Base-by-base conservation (phyloP, 2,888 invertebrate genomes). In the Zelleria hepariella region DNA sequence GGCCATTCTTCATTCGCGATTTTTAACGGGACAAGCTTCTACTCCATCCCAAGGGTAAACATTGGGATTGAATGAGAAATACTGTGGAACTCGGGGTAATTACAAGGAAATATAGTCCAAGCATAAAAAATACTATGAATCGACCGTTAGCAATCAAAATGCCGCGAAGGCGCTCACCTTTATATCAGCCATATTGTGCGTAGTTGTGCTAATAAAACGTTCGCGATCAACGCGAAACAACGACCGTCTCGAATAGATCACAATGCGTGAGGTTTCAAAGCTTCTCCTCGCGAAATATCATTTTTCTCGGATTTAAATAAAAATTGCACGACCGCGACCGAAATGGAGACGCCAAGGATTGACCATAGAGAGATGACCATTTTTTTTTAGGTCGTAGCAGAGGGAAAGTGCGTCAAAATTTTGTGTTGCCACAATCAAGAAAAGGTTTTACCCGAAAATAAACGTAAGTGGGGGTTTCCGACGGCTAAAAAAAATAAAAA, bases 181-280 rank as follows among this genome's bases (percentile, higher is more conserved):
- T 76, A 89, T 87, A 88, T 89, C 89, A 84, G 89, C 87, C 89
- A 89, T 88, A 77, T 87, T 88, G 82, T 67, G 66, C 61, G 70
- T 70, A 62, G 72, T 80, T 70, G 69, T 74, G 68, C 72, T 72
- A 71, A 58, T 49, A 47, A 70, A 73, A 69, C 75, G 75, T 69
- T 68, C 70, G 80, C 80, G 81, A 80, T 82, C 75, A 75, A 82
- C 80, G 86, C 85, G 69, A 73, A 66, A 67, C 67, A 73, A 66
- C 62, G 69, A 74, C 69, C 71, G 74, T 71, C 74, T 77, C 68
- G 70, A 66, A 66, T 74, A 69, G 68, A 80, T 72, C 69, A 73
- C 71, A 65, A 70, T 72, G 66, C 69, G 64, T 67, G 65, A 62
- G 68, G 67, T 76, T 75, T 70, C 70, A 66, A 66, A 69, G 66